Conservation (phyloP, 2,797 vertebrate species). For the Chelon auratus region DNA sequence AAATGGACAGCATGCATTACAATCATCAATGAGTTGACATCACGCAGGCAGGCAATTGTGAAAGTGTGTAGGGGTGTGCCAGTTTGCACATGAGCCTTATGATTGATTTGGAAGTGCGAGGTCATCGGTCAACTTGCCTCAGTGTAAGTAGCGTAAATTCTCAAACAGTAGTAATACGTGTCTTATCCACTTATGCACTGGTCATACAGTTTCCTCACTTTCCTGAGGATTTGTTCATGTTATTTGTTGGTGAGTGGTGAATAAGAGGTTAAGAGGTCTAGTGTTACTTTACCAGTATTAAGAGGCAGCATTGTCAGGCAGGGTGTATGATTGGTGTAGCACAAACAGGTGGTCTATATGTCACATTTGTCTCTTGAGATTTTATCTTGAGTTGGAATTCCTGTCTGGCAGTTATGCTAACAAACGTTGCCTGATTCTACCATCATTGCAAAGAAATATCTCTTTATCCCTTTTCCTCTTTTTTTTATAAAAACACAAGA, state of each 20-base stretch:
- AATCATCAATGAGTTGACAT: conserved; percentile 30
- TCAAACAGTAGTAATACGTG: not conserved
- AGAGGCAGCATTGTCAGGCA: conserved; percentile 4
- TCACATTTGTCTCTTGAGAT: conserved; percentile 53
- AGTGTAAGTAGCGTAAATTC: not conserved
- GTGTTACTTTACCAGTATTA: not conserved
- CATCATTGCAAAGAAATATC: not conserved
- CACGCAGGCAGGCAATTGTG: conserved; percentile 6
- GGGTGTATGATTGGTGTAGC: not conserved
- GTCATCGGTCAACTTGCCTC: conserved; percentile 3
- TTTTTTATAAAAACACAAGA: too few relatives aligned
- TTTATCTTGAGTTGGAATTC: conserved; percentile 38
- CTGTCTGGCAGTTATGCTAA: conserved; percentile 7
- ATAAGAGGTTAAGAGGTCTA: not conserved
- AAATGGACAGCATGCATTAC: conserved; percentile 27
- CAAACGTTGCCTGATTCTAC: not conserved
- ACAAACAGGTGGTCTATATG: not conserved
- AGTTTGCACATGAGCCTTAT: conserved; percentile 8
- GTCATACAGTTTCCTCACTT: not conserved
- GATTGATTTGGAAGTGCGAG: conserved; percentile 14
- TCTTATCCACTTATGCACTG: too few relatives aligned
- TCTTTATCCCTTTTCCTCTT: not conserved
- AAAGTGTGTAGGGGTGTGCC: conserved; percentile 6
- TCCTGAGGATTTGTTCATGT: not conserved
- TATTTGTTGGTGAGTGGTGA: not conserved